Conservation (phyloP, 1,140 invertebrate species). For the Leptinotarsa lineolata region DNA sequence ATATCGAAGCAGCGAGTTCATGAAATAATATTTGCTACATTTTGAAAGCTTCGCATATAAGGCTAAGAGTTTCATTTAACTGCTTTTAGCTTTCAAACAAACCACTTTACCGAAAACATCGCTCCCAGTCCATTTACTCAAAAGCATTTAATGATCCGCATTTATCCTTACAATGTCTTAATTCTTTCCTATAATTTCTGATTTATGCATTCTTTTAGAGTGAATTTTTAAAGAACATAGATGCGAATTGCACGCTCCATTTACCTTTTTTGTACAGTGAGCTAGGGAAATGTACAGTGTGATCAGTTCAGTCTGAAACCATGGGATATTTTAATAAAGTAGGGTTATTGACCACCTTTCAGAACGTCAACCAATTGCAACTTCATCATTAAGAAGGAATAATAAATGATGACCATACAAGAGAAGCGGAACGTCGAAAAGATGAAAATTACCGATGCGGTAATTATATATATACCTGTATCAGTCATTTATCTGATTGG, state of each 20-base stretch:
- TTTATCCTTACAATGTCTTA: slow-evolving; percentile 29
- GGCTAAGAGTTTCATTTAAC: slow-evolving; percentile 45
- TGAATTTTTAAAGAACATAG: slow-evolving; percentile 6
- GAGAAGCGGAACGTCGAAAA: no score
- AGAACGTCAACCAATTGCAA: no score
- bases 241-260: not conserved
- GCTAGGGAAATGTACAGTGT: no score
- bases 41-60: slow-evolving; percentile 38
- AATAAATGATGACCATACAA: no score
- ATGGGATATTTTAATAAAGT: not conserved
- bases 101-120: slow-evolving; percentile 37
- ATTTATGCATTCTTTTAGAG: slow-evolving; percentile 28
- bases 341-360: no score
- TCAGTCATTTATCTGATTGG: no score
- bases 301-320: no score
- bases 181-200: slow-evolving; percentile 23
- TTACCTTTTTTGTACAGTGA: not conserved
- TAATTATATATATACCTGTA: no score
- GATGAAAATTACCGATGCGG: no score
- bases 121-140: slow-evolving; percentile 27
- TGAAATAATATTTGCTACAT: slow-evolving; percentile 42
- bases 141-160: slow-evolving; percentile 28
- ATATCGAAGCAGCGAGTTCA: not conserved
- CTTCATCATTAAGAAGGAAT: no score
- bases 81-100: slow-evolving; percentile 48